phyloP scores from a whole-genome alignment of 1,140 invertebrate species.

The Telenomus remus region DNA sequence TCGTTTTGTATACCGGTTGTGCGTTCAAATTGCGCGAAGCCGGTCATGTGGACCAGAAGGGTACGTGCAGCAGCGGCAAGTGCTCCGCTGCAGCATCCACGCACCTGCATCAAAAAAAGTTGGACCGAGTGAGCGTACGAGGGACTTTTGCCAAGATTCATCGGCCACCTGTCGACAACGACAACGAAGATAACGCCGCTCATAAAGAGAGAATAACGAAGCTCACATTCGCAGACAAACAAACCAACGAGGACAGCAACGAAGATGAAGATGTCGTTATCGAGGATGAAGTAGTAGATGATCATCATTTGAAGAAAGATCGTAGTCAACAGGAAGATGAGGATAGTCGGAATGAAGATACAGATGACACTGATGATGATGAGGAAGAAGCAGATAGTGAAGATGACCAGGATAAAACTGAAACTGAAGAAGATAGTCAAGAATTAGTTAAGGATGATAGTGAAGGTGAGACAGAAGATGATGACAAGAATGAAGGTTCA shows the following conservation, averaged over 20 bases:
- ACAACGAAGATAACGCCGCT: slow-evolving; percentile 5
- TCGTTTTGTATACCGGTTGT: slow-evolving; percentile 62
- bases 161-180: slow-evolving; percentile 62
- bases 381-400: not conserved
- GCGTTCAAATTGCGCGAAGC: slow-evolving; percentile 69
- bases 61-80: slow-evolving; percentile 56
- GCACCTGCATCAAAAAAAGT: slow-evolving; percentile 49
- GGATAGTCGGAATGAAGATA: not conserved
- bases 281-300: slow-evolving; percentile 2
- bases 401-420: slow-evolving; percentile 23
- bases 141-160: slow-evolving; percentile 54
- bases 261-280: slow-evolving; percentile 34
- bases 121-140: slow-evolving; percentile 47
- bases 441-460: slow-evolving; percentile 24
- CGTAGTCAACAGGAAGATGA: slow-evolving; percentile 4
- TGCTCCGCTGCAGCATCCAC: slow-evolving; percentile 52
- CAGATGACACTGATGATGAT: slow-evolving; percentile 2
- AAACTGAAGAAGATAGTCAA: slow-evolving; percentile 24
- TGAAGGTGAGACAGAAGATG: slow-evolving; percentile 25
- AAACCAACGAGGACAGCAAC: slow-evolving; percentile 4
- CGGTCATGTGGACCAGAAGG: slow-evolving; percentile 36
- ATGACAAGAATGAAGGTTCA: slow-evolving; percentile 8
- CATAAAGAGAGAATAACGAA: slow-evolving; percentile 11
- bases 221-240: not conserved
- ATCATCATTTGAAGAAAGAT: slow-evolving; percentile 6